Percentiles rank a stretch among this genome's conserved stretches.
These are phyloP conservation scores for Plumapathes pennacea DNA, from an alignment of 92 coral and sea anemone genomes.

Conservation along the genomic window DNA sequence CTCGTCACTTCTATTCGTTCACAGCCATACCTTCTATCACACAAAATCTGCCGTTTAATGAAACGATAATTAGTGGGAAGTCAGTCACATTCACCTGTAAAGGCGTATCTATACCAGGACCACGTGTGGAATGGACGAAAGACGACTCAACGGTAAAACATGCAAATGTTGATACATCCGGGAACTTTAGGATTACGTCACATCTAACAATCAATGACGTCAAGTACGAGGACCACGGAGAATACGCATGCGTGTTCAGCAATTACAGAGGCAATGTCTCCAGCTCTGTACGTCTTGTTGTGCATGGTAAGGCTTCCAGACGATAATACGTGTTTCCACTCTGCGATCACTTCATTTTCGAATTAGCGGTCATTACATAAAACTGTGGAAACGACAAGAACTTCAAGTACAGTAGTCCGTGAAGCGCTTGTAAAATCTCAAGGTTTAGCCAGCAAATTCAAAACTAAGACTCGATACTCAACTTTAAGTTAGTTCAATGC, in stretches of 20 bases:
- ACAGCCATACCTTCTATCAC: conserved; percentile 47
- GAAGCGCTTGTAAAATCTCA: too few relatives aligned
- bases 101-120: conserved; percentile 61
- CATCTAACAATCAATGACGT: conserved; percentile 14
- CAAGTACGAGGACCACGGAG: conserved; percentile 46
- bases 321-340: too few relatives aligned
- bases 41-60: background rate
- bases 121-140: conserved; percentile 48
- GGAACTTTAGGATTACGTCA: conserved; percentile 4
- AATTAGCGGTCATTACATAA: too few relatives aligned
- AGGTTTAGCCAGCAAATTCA: too few relatives aligned
- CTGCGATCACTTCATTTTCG: too few relatives aligned
- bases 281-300: conserved; percentile 25
- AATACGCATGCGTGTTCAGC: conserved; percentile 36
- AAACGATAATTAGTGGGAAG: conserved; percentile 8
- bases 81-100: conserved; percentile 22
- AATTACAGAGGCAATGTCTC: conserved; percentile 35
- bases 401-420: too few relatives aligned
- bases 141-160: conserved; percentile 6
- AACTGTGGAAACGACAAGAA: too few relatives aligned
- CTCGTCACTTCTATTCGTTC: background rate
- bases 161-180: background rate
- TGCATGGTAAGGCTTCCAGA: conserved; percentile 68
- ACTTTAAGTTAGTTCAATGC: too few relatives aligned
- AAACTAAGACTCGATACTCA: too few relatives aligned